phyloP scores from a whole-genome alignment of 2,113 vertebrate genomes.

The Ellobius talpinus region DNA sequence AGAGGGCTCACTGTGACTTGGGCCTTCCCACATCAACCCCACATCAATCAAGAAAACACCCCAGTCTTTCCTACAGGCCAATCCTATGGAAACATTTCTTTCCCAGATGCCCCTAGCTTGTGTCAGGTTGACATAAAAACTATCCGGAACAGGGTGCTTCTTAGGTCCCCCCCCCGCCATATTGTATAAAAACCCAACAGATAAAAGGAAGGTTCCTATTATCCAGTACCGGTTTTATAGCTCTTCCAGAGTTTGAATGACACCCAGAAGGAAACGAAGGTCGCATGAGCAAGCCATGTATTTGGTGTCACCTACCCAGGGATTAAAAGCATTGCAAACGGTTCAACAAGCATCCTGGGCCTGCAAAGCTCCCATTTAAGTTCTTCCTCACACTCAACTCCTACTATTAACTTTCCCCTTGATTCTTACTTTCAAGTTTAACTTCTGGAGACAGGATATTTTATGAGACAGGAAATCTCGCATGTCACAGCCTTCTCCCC shows the following conservation, averaged over 20 bases:
- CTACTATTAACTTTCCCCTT: conserved; percentile 42
- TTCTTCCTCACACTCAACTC: conserved; percentile 43
- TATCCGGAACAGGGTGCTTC: not conserved
- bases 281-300: conserved; percentile 63
- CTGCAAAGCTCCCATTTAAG: conserved; percentile 53
- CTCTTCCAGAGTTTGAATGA: conserved; percentile 29
- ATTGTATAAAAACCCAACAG: conserved; percentile 57
- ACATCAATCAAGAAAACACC: not conserved
- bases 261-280: conserved; percentile 61
- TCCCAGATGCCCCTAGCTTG: not conserved
- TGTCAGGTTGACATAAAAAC: not conserved
- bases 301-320: conserved; percentile 32
- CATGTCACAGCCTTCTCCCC: not conserved
- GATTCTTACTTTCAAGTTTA: not conserved
- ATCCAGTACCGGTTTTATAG: conserved; percentile 51
- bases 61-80: not conserved
- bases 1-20: not conserved
- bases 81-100: not conserved
- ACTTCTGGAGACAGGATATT: not conserved
- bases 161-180: not conserved
- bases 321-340: conserved; percentile 23
- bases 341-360: conserved; percentile 27
- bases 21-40: not conserved
- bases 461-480: not conserved
- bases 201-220: conserved; percentile 9